These are phyloP conservation scores for Buceros bicornis DNA, from an alignment of 2,797 vertebrate species.

Conservation along the genomic window DNA sequence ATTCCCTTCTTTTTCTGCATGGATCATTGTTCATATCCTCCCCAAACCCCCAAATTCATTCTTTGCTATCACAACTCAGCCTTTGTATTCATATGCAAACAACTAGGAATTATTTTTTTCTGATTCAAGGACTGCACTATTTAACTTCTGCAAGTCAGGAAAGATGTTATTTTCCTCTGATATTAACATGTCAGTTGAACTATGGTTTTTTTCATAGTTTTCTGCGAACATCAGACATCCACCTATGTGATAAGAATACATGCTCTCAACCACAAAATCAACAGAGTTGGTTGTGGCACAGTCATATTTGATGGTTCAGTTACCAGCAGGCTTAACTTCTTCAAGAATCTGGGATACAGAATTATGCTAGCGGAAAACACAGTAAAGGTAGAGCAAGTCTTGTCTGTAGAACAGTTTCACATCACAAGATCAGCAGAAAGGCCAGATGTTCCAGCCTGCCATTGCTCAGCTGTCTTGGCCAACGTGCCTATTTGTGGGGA, in stretches of 20 bases:
- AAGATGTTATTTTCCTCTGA: neutral
- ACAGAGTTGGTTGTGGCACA: neutral
- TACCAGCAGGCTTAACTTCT: neutral
- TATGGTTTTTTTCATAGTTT: neutral
- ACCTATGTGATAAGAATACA: neutral
- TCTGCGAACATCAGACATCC: neutral
- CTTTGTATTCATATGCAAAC: neutral
- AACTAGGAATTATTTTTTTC: neutral
- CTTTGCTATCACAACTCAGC: neutral
- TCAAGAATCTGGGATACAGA: neutral
- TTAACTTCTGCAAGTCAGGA: neutral
- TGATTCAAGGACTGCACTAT: neutral
- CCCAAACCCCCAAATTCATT: neutral
- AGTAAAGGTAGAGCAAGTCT: neutral
- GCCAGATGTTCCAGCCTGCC: neutral
- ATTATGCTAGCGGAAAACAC: neutral
- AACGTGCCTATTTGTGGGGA: neutral
- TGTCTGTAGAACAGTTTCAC: neutral
- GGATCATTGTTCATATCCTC: rapidly evolving
- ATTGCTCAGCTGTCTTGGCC: neutral
- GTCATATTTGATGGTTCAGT: neutral
- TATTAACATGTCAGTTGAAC: neutral
- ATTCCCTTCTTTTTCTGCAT: neutral
- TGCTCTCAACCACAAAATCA: neutral
- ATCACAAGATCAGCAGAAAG: neutral